A percentile compares a stretch with the other conserved stretches of the same genome.
These are phyloP conservation scores for Megaceryle torquata DNA, from an alignment of 2,113 vertebrate species.

Conservation along the genomic window DNA sequence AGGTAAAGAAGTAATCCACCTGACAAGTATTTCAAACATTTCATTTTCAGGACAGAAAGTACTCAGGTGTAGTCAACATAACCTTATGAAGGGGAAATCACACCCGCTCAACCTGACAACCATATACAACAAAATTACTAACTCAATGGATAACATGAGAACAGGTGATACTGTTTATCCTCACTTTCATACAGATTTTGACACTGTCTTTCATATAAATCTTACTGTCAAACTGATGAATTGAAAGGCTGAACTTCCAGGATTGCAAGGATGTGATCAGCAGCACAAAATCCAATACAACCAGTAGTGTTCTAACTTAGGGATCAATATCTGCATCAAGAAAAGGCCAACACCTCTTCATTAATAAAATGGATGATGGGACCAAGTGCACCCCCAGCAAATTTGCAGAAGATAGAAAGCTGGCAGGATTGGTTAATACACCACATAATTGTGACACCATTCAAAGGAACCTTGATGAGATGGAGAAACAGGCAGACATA, in stretches of 20 bases:
- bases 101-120: neutral
- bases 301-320: neutral
- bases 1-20: neutral
- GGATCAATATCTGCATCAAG: neutral
- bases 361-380: neutral
- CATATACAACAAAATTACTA: neutral
- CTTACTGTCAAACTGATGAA: neutral
- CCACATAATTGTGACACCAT: neutral
- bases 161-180: neutral
- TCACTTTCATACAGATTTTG: neutral
- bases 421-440: neutral
- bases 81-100: neutral
- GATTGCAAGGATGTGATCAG: neutral
- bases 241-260: neutral
- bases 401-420: neutral
- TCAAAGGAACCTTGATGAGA: neutral
- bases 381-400: neutral
- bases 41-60: neutral
- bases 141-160: neutral
- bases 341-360: neutral
- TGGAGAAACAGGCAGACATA: neutral
- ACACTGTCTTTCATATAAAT: neutral
- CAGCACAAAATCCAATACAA: neutral
- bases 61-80: neutral
- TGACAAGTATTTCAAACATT: neutral